Evolutionary conservation across 2,888 invertebrate genomes (phyloP), one percentile per base, ranked within the genome.

Genomic region (Muscina levida): DNA sequence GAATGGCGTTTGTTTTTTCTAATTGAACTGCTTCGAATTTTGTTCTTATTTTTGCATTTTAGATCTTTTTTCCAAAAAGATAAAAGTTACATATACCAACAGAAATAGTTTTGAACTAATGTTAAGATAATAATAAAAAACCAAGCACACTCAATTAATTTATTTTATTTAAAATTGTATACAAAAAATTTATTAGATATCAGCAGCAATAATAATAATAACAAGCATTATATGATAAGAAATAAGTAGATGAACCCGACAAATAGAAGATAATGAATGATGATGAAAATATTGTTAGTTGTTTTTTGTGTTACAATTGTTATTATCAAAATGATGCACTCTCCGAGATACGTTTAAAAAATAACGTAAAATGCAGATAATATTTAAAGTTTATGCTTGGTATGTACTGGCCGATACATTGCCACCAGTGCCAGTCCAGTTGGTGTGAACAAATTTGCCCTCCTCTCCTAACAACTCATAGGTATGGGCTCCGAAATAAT

Each of bases 401-500:
- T 98, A 98, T 11, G 97, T 97, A 79, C 96, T 95, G n/a, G 98
- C 97, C 1, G 98, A 97, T 3, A 98, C 97, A 87, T 97, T 96
- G 79, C 98, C 98, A 37, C 99, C 99, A 85, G 96, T 97, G 13
- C 99, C 99, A 10, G 99, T 99, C 99, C 99, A 99, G 92, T 99
- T 99, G 82, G 99, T 99, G 91, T 99, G 99, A 2, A 97, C 93
- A 89, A 95, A 98, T 85, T 93, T 93, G 2, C 98, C 98, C 56
- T 98, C 98, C 82, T 95, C 92, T 3, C 92, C 93, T 72, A 97
- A 91, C 72, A 98, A 90, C 91, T 99, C 98, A 88, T 99, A 99
- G 0, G 99, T 99, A 90, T 99, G 99, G 0, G 99, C 99, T 1
- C 99, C 99, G 88, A 99, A 99, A 90, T 98, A 99, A 90, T 99